Evolutionary conservation across 2,797 vertebrate genomes (phyloP).

Genomic region (Poecilia picta): DNA sequence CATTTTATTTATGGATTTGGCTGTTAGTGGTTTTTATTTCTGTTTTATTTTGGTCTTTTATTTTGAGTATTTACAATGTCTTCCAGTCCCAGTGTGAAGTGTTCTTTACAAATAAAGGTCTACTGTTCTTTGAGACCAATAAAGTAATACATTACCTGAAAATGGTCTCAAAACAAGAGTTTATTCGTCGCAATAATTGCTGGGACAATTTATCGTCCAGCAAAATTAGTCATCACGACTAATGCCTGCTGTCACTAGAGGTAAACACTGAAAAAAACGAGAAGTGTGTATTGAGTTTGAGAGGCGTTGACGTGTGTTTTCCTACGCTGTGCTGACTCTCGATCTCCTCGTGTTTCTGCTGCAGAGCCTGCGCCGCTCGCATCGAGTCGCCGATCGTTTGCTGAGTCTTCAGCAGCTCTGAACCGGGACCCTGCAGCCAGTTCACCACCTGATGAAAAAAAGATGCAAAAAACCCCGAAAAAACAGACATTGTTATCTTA

Average conservation of each 20-base stretch:
- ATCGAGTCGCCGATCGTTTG: conserved; percentile 98
- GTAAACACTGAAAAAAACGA: background rate
- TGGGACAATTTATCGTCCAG: too few relatives aligned
- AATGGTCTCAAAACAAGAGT: too few relatives aligned
- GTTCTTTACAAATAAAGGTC: too few relatives aligned
- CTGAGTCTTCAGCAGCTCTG: conserved; percentile 93
- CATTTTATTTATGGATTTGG: too few relatives aligned
- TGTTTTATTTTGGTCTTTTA: too few relatives aligned
- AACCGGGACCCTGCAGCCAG: conserved; percentile 98
- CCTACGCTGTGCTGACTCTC: conserved; percentile 98
- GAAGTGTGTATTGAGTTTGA: background rate
- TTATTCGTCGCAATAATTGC: too few relatives aligned
- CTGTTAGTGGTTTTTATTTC: background rate
- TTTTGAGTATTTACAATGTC: too few relatives aligned
- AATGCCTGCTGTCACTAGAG: background rate
- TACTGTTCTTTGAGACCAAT: too few relatives aligned
- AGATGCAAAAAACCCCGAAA: background rate
- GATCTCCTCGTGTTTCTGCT: conserved; percentile 98
- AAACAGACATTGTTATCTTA: background rate
- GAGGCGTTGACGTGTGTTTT: conserved; percentile 20
- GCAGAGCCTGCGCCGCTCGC: conserved; percentile 93
- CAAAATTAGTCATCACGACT: too few relatives aligned
- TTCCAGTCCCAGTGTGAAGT: too few relatives aligned
- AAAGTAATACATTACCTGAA: too few relatives aligned
- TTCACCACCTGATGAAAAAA: conserved; percentile 88